Conservation (phyloP, 1,140 invertebrate genomes). For the Oreohelix idahoensis region DNA sequence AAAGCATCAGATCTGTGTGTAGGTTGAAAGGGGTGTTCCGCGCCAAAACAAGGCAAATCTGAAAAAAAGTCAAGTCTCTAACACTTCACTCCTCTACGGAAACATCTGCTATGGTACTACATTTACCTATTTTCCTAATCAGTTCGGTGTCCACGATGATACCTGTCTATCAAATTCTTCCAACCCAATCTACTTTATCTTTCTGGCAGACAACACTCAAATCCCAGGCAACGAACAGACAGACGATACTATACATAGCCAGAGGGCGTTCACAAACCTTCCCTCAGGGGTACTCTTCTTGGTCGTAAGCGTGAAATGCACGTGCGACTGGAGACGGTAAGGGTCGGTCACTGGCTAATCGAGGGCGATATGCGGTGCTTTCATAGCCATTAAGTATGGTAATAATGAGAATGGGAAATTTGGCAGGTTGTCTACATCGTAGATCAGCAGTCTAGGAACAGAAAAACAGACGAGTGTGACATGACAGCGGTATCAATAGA, state of each 20-base stretch:
- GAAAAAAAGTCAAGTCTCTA: too few species aligned
- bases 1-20: too few species aligned
- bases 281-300: neutral
- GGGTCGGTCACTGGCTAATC: neutral
- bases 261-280: neutral
- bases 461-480: neutral
- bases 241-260: neutral
- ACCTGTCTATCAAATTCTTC: too few species aligned
- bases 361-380: neutral
- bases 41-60: too few species aligned
- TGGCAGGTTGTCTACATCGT: neutral
- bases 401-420: conserved; percentile 13
- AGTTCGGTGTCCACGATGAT: too few species aligned
- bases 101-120: too few species aligned
- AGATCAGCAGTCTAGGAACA: neutral
- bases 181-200: too few species aligned
- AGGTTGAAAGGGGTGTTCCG: too few species aligned
- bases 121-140: too few species aligned
- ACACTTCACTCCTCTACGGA: too few species aligned
- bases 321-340: neutral
- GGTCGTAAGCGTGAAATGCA: conserved; percentile 3
- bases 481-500: neutral
- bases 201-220: too few species aligned
- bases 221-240: neutral
- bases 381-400: conserved; percentile 4